Conservation (phyloP, 2,113 vertebrate genomes). For the Saccopteryx bilineata region DNA sequence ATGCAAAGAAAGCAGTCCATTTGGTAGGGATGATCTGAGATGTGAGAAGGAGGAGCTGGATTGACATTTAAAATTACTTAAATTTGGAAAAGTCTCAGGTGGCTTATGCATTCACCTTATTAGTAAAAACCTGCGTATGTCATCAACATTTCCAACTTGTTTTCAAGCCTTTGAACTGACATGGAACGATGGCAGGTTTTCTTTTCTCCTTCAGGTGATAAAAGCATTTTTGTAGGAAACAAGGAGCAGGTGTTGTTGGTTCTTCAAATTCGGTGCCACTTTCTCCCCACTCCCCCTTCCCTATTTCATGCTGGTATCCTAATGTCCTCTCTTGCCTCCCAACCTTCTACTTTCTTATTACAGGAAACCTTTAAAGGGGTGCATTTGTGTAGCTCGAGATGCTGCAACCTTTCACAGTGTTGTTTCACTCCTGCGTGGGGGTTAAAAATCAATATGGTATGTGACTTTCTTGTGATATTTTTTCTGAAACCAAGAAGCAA, state of each 20-base stretch:
- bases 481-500: constrained; percentile 71
- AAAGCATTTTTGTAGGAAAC: constrained; percentile 33
- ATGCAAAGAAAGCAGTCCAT: background rate
- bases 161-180: constrained; percentile 12
- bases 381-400: constrained; percentile 69
- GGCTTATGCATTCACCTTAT: background rate
- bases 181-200: constrained; percentile 33
- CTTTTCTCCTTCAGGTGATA: constrained; percentile 32
- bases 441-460: constrained; percentile 77
- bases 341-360: constrained; percentile 60
- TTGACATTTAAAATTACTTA: background rate
- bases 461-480: constrained; percentile 74
- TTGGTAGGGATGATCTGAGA: background rate
- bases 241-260: constrained; percentile 67
- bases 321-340: background rate
- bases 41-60: background rate
- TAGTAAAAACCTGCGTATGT: background rate
- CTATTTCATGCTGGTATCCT: background rate
- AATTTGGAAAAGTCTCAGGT: background rate
- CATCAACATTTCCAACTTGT: background rate
- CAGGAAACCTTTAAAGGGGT: constrained; percentile 57
- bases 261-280: constrained; percentile 66
- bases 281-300: rapidly evolving
- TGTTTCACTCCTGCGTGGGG: constrained; percentile 64
- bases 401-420: constrained; percentile 64